A percentile compares a stretch with the other conserved stretches of the same genome.
Evolutionary conservation across 2,888 invertebrate genomes (phyloP).

Genomic region (Cistogaster globosa): DNA sequence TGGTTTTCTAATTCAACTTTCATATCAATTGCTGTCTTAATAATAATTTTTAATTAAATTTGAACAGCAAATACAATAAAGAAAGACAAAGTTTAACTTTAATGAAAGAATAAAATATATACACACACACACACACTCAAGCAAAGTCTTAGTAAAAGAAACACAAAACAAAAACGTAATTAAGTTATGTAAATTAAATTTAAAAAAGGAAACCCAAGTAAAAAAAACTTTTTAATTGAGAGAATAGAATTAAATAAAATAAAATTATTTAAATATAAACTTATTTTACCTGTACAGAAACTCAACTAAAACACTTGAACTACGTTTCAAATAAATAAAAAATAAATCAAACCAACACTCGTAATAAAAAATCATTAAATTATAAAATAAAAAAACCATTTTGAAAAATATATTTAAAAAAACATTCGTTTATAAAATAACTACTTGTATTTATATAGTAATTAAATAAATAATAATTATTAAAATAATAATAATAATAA

Average conservation of each 20-base stretch:
- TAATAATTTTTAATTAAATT: slow-evolving; percentile 26
- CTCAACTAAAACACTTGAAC: neutral
- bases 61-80: slow-evolving; percentile 12
- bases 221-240: slow-evolving; percentile 1
- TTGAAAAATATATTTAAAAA: neutral
- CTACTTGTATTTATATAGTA: slow-evolving; percentile 53
- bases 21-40: slow-evolving; percentile 53
- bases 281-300: slow-evolving; percentile 54
- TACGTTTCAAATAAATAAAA: neutral
- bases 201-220: slow-evolving; percentile 10
- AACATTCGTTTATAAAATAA: slow-evolving; percentile 33
- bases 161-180: neutral
- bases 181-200: slow-evolving; percentile 48
- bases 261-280: slow-evolving; percentile 17
- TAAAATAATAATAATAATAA: too few species aligned
- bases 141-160: slow-evolving; percentile 40
- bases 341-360: too few species aligned
- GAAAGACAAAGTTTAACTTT: slow-evolving; percentile 67
- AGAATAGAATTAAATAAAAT: neutral
- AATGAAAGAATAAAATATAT: slow-evolving; percentile 32
- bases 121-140: slow-evolving; percentile 8
- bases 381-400: slow-evolving; percentile 20
- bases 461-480: slow-evolving; percentile 36
- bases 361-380: slow-evolving; percentile 41
- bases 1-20: slow-evolving; percentile 43